Evolutionary conservation across 2,888 invertebrate genomes (phyloP).

Genomic region (Tridacna gigas): DNA sequence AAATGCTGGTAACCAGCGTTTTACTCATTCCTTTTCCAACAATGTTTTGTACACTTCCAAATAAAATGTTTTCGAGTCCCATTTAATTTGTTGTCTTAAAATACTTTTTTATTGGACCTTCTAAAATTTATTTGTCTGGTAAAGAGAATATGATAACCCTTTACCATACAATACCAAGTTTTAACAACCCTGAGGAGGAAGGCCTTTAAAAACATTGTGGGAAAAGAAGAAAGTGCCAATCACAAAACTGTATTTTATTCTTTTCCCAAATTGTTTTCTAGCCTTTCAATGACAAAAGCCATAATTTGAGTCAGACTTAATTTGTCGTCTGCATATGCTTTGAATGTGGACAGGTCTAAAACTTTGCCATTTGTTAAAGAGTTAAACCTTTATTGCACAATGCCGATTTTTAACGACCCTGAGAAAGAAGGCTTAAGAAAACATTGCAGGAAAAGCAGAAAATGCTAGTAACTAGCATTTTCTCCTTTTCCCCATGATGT

Average conservation of each 20-base stretch:
- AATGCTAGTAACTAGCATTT: background rate
- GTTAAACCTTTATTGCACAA: background rate
- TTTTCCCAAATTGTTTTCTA: background rate
- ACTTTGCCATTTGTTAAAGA: background rate
- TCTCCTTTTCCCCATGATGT: background rate
- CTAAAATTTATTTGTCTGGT: no score
- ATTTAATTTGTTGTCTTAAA: no score
- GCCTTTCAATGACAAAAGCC: background rate
- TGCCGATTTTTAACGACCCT: no score
- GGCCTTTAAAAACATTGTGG: background rate
- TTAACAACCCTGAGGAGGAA: background rate
- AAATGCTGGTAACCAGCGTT: no score
- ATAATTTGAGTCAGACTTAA: background rate
- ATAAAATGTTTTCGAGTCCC: no score
- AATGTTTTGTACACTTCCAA: no score
- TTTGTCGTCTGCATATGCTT: background rate
- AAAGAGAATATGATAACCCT: no score
- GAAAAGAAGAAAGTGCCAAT: background rate
- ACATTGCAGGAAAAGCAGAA: background rate
- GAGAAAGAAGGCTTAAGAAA: no score
- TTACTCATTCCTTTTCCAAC: no score
- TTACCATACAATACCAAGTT: no score
- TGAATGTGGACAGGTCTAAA: background rate
- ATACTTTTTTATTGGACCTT: no score
- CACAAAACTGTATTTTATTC: background rate